Conservation (phyloP, 2,888 invertebrate species). For the Catocala sponsa region DNA sequence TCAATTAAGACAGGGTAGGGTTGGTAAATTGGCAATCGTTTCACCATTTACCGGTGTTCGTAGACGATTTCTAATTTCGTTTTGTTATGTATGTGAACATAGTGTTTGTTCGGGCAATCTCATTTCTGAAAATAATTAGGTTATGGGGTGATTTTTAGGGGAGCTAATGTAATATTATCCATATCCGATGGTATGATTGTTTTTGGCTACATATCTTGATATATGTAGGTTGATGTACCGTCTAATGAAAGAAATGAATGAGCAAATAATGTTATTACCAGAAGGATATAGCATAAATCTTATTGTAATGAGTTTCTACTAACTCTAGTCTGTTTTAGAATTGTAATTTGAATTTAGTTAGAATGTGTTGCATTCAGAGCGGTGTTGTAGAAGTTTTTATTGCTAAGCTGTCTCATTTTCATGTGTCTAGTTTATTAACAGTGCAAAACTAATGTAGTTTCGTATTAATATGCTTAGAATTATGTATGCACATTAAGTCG, state of each 20-base stretch:
- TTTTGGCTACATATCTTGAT: conserved; percentile 45
- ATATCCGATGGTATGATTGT: conserved; percentile 58
- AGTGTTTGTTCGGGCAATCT: conserved; percentile 49
- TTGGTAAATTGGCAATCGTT: conserved; percentile 86
- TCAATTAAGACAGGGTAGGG: conserved; percentile 85
- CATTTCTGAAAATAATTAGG: conserved; percentile 59
- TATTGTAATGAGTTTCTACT: not conserved
- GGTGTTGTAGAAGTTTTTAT: conserved; percentile 1
- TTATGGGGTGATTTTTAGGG: conserved; percentile 64
- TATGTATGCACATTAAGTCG: not conserved
- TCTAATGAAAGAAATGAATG: conserved; percentile 8
- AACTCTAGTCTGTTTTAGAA: not conserved
- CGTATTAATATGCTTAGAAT: not conserved
- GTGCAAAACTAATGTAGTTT: not conserved
- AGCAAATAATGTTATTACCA: conserved; percentile 1
- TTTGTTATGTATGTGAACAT: conserved; percentile 54
- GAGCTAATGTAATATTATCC: conserved; percentile 62
- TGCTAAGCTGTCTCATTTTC: not conserved
- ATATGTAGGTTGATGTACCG: conserved; percentile 1
- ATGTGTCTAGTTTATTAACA: not conserved
- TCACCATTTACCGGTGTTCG: conserved; percentile 80
- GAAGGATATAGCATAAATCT: too few species aligned
- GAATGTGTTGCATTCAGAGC: not conserved
- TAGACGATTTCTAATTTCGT: conserved; percentile 78
- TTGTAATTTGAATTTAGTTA: conserved; percentile 3